Evolutionary conservation across 2,113 vertebrate species (phyloP).

Genomic region (Petrocephalus microphthalmus): DNA sequence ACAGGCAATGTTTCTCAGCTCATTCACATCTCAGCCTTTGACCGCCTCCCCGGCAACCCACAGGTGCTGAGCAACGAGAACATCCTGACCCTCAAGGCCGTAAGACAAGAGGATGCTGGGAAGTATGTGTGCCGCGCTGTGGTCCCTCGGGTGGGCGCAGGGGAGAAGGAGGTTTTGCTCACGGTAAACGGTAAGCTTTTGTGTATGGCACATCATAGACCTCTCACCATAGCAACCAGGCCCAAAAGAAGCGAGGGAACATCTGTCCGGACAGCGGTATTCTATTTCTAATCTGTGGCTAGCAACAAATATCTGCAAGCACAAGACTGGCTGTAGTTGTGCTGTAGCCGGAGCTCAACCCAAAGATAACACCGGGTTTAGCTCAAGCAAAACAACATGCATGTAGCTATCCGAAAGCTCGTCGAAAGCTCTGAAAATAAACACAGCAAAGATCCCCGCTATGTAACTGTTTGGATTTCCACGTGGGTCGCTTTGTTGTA

Average conservation of each 20-base stretch:
- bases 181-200: constrained; percentile 85
- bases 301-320: background rate
- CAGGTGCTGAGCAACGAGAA: constrained; percentile 97
- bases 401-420: background rate
- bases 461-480: background rate
- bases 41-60: constrained; percentile 25
- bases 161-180: constrained; percentile 87
- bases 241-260: background rate
- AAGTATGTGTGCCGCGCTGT: constrained; percentile 93
- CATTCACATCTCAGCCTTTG: constrained; percentile 33
- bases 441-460: too few species aligned
- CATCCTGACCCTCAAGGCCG: constrained; percentile 81
- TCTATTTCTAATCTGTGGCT: background rate
- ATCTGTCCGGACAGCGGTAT: background rate
- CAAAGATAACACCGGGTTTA: background rate
- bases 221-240: background rate
- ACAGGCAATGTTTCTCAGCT: constrained; percentile 36
- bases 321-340: background rate
- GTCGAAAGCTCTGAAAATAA: background rate
- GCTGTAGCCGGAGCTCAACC: background rate
- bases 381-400: background rate
- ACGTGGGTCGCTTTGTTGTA: background rate
- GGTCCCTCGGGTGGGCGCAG: constrained; percentile 86
- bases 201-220: background rate
- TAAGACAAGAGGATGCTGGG: constrained; percentile 92